Evolutionary conservation across 2,113 vertebrate genomes (phyloP).

Genomic region (Nymphicus hollandicus): DNA sequence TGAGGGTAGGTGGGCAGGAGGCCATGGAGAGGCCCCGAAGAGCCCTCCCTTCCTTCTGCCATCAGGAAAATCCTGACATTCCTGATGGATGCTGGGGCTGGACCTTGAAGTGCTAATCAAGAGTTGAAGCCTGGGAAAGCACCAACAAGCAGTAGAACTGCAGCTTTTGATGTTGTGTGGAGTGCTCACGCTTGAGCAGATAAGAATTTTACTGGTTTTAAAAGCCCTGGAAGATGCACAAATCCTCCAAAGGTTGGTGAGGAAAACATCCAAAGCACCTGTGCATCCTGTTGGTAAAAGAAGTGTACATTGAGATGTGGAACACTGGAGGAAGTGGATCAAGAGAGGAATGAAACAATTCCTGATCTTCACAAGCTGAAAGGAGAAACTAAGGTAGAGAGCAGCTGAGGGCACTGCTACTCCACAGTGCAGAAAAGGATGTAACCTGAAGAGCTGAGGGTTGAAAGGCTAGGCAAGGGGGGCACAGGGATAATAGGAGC

Average conservation of each 20-base stretch:
- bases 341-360: background rate
- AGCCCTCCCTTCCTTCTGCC: background rate
- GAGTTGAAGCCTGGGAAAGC: background rate
- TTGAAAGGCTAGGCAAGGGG: background rate
- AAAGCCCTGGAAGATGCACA: background rate
- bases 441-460: background rate
- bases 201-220: background rate
- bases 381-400: background rate
- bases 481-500: background rate
- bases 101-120: background rate
- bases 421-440: background rate
- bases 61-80: background rate
- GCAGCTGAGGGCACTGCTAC: background rate
- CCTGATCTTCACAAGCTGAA: background rate
- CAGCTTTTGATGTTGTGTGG: background rate
- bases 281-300: background rate
- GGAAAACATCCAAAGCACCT: background rate
- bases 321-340: background rate
- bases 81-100: background rate
- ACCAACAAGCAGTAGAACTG: background rate
- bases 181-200: background rate
- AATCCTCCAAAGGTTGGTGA: background rate
- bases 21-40: accelerated
- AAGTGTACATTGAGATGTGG: background rate
- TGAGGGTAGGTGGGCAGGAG: background rate